Evolutionary conservation across 2,113 vertebrate genomes (phyloP).

Genomic region (Callaeas wilsoni): DNA sequence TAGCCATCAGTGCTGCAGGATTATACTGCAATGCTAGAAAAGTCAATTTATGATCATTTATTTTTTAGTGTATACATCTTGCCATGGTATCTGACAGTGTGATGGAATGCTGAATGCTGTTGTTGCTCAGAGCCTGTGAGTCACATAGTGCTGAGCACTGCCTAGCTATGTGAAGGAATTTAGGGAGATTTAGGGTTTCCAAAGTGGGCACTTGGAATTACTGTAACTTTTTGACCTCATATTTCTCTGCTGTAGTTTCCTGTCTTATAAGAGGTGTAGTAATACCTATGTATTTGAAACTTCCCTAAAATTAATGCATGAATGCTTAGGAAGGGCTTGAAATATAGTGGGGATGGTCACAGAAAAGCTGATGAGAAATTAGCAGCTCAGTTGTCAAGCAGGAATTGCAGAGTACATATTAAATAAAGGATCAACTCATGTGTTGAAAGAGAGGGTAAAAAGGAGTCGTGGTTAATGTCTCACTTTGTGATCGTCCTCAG

Average conservation of each 20-base stretch:
- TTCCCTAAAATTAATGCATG: not conserved
- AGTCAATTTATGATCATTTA: not conserved
- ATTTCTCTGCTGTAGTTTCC: not conserved
- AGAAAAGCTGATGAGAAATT: not conserved
- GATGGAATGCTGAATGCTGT: not conserved
- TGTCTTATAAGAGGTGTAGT: not conserved
- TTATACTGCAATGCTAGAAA: not conserved
- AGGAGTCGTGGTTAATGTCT: not conserved
- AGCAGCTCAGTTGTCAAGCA: not conserved
- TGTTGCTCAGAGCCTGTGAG: not conserved
- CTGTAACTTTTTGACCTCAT: not conserved
- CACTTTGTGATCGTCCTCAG: not conserved
- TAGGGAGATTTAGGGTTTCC: not conserved
- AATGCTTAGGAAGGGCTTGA: not conserved
- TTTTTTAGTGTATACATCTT: not conserved
- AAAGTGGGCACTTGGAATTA: not conserved
- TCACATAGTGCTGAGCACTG: not conserved
- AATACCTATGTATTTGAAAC: not conserved
- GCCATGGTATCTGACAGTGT: not conserved
- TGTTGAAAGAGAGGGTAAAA: not conserved
- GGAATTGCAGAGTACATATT: not conserved
- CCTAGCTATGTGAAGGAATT: not conserved
- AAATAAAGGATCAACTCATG: not conserved
- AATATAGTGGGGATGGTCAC: not conserved
- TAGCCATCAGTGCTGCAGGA: not conserved